Evolutionary conservation across 2,797 vertebrate genomes (phyloP).

Genomic region (Podarcis lilfordi): DNA sequence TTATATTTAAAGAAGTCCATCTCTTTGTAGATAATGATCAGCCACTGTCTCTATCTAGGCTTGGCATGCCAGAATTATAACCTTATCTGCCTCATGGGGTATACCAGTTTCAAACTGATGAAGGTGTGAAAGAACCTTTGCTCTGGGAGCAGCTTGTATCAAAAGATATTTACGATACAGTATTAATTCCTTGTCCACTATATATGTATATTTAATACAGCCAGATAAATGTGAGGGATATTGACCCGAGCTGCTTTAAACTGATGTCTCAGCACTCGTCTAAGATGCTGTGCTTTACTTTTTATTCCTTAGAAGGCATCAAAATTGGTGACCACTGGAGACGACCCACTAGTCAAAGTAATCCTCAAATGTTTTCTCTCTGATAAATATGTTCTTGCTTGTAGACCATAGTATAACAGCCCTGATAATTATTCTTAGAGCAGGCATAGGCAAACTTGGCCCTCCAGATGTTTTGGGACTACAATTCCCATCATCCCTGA

Average conservation of each 20-base stretch:
- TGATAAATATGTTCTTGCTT: background rate
- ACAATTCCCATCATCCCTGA: no score
- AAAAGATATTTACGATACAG: background rate
- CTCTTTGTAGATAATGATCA: background rate
- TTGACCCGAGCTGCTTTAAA: conserved; percentile 1
- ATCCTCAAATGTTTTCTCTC: background rate
- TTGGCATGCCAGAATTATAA: background rate
- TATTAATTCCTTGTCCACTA: background rate
- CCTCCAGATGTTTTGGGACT: background rate
- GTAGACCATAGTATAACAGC: background rate
- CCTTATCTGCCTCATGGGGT: background rate
- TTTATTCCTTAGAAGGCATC: background rate
- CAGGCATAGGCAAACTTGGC: background rate
- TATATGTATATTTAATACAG: background rate
- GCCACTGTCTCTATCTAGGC: background rate
- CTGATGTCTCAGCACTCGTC: conserved; percentile 1
- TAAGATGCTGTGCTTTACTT: conserved; percentile 5
- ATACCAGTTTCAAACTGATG: background rate
- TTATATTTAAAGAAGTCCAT: background rate
- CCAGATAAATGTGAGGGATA: conserved; percentile 1
- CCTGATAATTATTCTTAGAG: background rate
- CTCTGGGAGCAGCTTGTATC: background rate
- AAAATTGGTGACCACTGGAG: background rate
- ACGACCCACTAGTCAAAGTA: background rate
- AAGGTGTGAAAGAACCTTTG: background rate